These are phyloP conservation scores for Gari tellinella DNA, from an alignment of 2,888 invertebrate genomes.

Conservation along the genomic window DNA sequence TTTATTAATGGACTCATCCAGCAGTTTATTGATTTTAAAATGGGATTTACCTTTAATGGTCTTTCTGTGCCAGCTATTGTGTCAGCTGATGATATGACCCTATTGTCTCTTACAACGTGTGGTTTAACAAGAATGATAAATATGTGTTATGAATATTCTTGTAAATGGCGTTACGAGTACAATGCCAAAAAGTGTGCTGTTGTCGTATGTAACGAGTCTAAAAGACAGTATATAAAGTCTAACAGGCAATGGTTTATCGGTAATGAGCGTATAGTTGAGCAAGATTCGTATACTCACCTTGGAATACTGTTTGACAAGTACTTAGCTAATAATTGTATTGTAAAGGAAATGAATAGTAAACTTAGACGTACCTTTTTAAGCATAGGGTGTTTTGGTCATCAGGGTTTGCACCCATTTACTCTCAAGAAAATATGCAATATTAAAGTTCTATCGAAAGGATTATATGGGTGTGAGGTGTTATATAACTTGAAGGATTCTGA, in stretches of 20 bases:
- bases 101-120: conserved; percentile 4
- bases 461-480: not conserved
- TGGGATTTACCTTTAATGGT: conserved; percentile 7
- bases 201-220: conserved; percentile 7
- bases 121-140: conserved; percentile 9
- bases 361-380: no score
- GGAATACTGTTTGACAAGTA: no score
- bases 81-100: conserved; percentile 16
- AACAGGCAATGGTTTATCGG: conserved; percentile 1
- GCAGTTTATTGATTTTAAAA: not conserved
- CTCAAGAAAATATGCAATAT: not conserved
- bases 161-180: conserved; percentile 10
- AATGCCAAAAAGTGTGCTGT: conserved; percentile 15
- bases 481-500: no score
- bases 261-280: no score
- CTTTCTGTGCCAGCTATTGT: not conserved
- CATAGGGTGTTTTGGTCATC: not conserved
- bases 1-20: conserved; percentile 12
- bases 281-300: no score
- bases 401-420: not conserved
- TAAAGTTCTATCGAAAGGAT: conserved; percentile 1
- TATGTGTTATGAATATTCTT: conserved; percentile 8
- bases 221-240: not conserved
- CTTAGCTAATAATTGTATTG: not conserved
- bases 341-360: not conserved